These are phyloP conservation scores for Acleris holmiana DNA, from an alignment of 2,888 invertebrate species.

Conservation along the genomic window DNA sequence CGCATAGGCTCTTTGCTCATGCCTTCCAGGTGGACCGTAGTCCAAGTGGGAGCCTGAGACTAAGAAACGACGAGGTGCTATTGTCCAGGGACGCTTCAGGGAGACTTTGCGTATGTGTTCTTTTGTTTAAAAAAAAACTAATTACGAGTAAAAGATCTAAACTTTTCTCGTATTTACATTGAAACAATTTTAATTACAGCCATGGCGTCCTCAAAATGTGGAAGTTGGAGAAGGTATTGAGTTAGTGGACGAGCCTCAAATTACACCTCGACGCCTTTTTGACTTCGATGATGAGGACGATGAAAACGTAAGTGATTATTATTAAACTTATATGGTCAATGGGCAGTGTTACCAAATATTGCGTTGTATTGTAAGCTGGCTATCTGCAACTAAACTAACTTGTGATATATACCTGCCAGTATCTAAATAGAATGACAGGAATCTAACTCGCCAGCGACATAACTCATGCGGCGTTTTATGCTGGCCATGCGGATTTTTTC, in stretches of 20 bases:
- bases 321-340: constrained; percentile 4
- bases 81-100: constrained; percentile 18
- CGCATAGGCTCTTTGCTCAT: constrained; percentile 4
- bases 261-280: constrained; percentile 17
- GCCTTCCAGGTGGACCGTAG: constrained; percentile 11
- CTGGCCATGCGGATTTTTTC: constrained; percentile 1
- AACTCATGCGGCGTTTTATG: constrained; percentile 11
- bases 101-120: constrained; percentile 13
- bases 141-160: constrained; percentile 10
- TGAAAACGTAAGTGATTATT: constrained; percentile 12
- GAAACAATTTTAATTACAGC: constrained; percentile 1
- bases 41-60: constrained; percentile 14
- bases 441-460: constrained; percentile 8
- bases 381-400: constrained; percentile 16
- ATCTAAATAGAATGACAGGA: constrained; percentile 9
- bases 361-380: constrained; percentile 11
- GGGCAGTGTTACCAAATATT: constrained; percentile 11
- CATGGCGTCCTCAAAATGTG: neutral
- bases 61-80: constrained; percentile 8
- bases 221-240: no score
- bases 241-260: constrained; percentile 11
- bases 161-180: constrained; percentile 4
- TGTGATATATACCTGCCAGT: constrained; percentile 3
- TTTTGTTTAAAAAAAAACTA: no score
- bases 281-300: constrained; percentile 9